Conservation (phyloP, 2,113 vertebrate species). For the Micromys minutus region DNA sequence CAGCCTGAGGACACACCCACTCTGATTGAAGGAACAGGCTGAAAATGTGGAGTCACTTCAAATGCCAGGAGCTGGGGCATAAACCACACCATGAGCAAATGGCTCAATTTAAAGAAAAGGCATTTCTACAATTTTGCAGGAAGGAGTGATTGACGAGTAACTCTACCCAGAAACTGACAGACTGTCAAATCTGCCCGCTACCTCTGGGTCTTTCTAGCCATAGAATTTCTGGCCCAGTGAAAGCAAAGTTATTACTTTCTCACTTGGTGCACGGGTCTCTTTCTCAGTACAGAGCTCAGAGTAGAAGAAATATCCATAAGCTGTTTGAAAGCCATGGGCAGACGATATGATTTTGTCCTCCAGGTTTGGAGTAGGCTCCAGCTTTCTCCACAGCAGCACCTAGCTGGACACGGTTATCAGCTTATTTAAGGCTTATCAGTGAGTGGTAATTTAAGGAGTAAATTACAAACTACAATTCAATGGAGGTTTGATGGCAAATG, state of each 20-base stretch:
- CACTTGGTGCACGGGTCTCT: not conserved
- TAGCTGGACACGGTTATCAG: not conserved
- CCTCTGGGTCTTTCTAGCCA: constrained; percentile 57
- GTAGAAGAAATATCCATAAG: not conserved
- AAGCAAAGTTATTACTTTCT: constrained; percentile 44
- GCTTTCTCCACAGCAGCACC: not conserved
- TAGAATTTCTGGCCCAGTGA: constrained; percentile 51
- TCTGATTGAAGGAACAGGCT: not conserved
- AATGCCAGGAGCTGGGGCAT: not conserved
- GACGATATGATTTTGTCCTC: not conserved
- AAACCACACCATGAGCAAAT: not conserved
- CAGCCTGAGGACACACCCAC: not conserved
- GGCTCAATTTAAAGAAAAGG: constrained; percentile 43
- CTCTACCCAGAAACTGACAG: constrained; percentile 56
- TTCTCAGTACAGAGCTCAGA: constrained; percentile 7
- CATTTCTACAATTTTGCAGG: constrained; percentile 26
- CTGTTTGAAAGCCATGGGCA: not conserved
- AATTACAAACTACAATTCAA: constrained; percentile 10
- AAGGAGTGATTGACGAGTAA: constrained; percentile 47
- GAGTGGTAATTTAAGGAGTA: not conserved
- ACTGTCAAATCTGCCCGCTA: constrained; percentile 46
- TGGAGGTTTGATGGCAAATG: not conserved
- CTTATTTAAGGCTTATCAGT: not conserved
- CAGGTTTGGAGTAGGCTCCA: rapidly evolving
- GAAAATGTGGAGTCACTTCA: not conserved